A percentile compares a stretch with the other conserved stretches of the same genome.
These are phyloP conservation scores for Tinea semifulvella DNA, from an alignment of 2,888 invertebrate species.

Conservation along the genomic window DNA sequence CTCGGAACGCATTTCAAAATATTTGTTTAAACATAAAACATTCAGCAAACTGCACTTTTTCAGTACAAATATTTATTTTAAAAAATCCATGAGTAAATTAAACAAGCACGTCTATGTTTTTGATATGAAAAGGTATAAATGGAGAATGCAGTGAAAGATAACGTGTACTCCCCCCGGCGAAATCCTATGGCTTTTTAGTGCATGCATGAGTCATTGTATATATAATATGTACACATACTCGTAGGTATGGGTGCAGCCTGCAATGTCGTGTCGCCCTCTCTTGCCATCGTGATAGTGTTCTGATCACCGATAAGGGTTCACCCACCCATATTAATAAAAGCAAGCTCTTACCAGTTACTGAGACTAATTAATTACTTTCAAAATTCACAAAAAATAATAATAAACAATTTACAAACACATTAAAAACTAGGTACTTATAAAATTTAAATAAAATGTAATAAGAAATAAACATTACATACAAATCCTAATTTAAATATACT, in stretches of 20 bases:
- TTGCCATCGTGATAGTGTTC: slow-evolving; percentile 5
- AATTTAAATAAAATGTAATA: background rate
- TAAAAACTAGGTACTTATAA: background rate
- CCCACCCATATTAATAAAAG: slow-evolving; percentile 4
- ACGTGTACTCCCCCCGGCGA: background rate
- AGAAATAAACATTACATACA: background rate
- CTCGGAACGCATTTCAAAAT: too few relatives aligned
- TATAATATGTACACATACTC: background rate
- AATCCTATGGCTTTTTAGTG: slow-evolving; percentile 3
- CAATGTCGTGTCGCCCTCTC: slow-evolving; percentile 10
- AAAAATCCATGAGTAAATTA: too few relatives aligned
- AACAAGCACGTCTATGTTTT: too few relatives aligned
- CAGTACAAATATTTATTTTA: too few relatives aligned
- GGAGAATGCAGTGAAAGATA: too few relatives aligned
- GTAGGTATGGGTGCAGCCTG: slow-evolving; percentile 7
- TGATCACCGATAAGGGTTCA: background rate
- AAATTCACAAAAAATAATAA: background rate
- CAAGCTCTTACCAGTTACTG: background rate
- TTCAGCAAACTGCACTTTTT: too few relatives aligned
- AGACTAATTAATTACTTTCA: background rate
- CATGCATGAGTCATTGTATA: slow-evolving; percentile 2
- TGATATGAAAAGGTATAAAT: too few relatives aligned
- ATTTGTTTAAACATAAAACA: too few relatives aligned
- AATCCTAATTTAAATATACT: too few relatives aligned
- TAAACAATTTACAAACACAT: background rate